These are phyloP conservation scores for Drosophila hydei DNA, from an alignment of 1,140 invertebrate species.

Conservation along the genomic window DNA sequence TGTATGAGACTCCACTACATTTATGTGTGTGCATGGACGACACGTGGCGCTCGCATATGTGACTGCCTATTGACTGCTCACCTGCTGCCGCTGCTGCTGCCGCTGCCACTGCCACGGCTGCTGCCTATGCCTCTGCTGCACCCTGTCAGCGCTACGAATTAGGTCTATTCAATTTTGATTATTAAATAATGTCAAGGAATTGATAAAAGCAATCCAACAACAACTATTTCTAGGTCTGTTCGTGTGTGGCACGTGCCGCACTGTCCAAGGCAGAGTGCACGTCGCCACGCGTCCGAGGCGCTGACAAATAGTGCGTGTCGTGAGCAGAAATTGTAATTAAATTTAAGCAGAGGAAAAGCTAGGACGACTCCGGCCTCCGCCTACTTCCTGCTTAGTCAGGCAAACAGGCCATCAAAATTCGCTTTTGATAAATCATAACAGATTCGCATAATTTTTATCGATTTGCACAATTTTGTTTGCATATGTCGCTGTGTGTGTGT, in stretches of 20 bases:
- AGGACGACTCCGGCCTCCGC: not conserved
- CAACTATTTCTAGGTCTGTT: conserved; percentile 21
- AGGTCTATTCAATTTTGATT: conserved; percentile 82
- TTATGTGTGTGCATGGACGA: conserved; percentile 35
- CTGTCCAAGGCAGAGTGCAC: no score
- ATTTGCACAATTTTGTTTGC: conserved; percentile 78
- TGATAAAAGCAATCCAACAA: conserved; percentile 45
- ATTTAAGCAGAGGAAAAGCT: conserved; percentile 57
- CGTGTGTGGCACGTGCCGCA: conserved; percentile 54
- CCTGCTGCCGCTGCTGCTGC: conserved; percentile 23
- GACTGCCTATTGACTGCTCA: conserved; percentile 9
- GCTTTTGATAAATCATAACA: conserved; percentile 68
- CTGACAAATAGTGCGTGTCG: conserved; percentile 68
- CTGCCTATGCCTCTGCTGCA: conserved; percentile 19
- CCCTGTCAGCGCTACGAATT: conserved; percentile 65
- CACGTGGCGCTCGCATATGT: conserved; percentile 54
- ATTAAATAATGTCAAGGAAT: conserved; percentile 71
- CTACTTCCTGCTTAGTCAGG: conserved; percentile 42
- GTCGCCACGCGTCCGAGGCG: conserved; percentile 23
- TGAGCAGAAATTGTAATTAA: conserved; percentile 63
- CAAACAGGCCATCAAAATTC: conserved; percentile 36
- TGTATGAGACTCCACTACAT: conserved; percentile 19
- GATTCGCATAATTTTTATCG: conserved; percentile 76
- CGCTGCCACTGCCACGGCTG: not conserved
- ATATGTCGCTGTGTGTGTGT: conserved; percentile 40